Evolutionary conservation across 2,113 vertebrate genomes (phyloP), one percentile per base, ranked within the genome.

Genomic region (Labeo rohita): DNA sequence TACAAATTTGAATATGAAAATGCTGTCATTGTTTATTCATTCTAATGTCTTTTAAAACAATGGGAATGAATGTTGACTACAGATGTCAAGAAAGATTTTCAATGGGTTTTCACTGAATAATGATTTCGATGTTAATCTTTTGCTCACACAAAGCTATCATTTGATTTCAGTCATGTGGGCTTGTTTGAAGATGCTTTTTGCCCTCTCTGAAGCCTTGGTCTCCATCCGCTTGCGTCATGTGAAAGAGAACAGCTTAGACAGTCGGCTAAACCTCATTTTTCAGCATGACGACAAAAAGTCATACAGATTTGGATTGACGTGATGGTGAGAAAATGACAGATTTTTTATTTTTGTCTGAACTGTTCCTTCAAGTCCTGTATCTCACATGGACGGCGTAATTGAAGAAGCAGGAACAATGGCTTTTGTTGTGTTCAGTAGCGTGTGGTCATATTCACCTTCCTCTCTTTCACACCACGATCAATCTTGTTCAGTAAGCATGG

Each of bases 381-480:
- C 66, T 68, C 66, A 2, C 8, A 36, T 18, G 13, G 34, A 68
- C 65, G 7, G 66, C 11, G 15, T 66, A 66, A 66, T 11, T 65
- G 61, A 23, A 70, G 66, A 72, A 74, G 43, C 39, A 74, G 70
- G 70, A 73, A 28, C n/a, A n/a, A 34, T 12, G 75, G 34, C 28
- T 54, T 56, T 28, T 39, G 13, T 39, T 76, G 47, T 76, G 23
- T 52, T 85, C 73, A 78, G 56, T 16, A 63, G 18, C 4, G n/a
- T 43, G 77, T 88, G 81, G 59, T 84, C 18, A 8, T 50, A 83
- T 75, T 78, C 61, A 12, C 70, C 72, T 8, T 54, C 50, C 45
- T 77, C 65, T 84, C 50, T 82, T 63, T 85, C 66, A 45, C 45
- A 54, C 63, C 56, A 45, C 68, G 47, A 88, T 84, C 74, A 79